Evolutionary conservation across 2,113 vertebrate genomes (phyloP).

Genomic region (Chrysochloris asiatica): DNA sequence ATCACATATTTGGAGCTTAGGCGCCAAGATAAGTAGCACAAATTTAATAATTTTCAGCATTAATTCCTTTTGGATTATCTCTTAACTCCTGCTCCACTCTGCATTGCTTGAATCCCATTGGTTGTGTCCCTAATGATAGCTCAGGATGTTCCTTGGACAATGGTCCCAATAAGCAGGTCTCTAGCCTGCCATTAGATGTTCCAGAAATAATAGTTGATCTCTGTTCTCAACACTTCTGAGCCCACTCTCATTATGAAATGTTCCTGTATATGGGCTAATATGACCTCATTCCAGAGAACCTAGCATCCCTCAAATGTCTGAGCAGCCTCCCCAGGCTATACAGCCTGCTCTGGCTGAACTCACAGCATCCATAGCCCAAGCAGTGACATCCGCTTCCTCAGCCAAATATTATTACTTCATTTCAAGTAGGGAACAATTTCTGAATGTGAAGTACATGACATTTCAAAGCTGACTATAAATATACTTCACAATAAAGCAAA

Average conservation of each 20-base stretch:
- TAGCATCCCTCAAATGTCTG: not conserved
- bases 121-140: too few relatives aligned
- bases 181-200: too few relatives aligned
- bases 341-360: not conserved
- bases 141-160: too few relatives aligned
- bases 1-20: too few relatives aligned
- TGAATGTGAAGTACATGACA: constrained; percentile 42
- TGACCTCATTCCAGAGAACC: not conserved
- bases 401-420: not conserved
- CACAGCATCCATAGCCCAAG: not conserved
- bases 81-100: too few relatives aligned
- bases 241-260: not conserved
- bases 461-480: constrained; percentile 55
- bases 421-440: constrained; percentile 26
- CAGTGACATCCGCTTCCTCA: not conserved
- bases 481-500: constrained; percentile 59
- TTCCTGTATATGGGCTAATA: not conserved
- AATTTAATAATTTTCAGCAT: too few relatives aligned
- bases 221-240: not conserved
- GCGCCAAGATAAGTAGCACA: too few relatives aligned
- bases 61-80: too few relatives aligned
- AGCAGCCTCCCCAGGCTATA: not conserved
- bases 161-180: too few relatives aligned
- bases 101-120: too few relatives aligned
- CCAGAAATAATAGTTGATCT: too few relatives aligned